These are phyloP conservation scores for Drosophila melanogaster DNA, from an alignment of 1,140 invertebrate genomes.

Conservation along the genomic window Release_6_plus_ISO1_MT NT_037436.4:15674501-15675000, in stretches of 20 bases:
- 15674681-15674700: conserved; percentile 63
- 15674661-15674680: conserved; percentile 43
- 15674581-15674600: conserved; percentile 23
- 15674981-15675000: not conserved
- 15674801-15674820: conserved; percentile 11
- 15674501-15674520: conserved; percentile 39
- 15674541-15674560: conserved; percentile 45
- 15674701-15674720: conserved; percentile 80
- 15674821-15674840: conserved; percentile 74
- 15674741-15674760: conserved; percentile 81
- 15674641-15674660: conserved; percentile 32
- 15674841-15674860: conserved; percentile 74
- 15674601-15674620: conserved; percentile 38
- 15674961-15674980: conserved; percentile 31
- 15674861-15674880: conserved; percentile 41
- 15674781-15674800: no score
- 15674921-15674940: conserved; percentile 73
- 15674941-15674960: conserved; percentile 83
- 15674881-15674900: conserved; percentile 6
- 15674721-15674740: conserved; percentile 76
- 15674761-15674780: conserved; percentile 29
- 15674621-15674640: conserved; percentile 45
- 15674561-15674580: not conserved
- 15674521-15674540: conserved; percentile 45
- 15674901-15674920: conserved; percentile 44